A percentile compares a stretch with the other conserved stretches of the same genome.
These are phyloP conservation scores for Tragulus kanchil DNA, from an alignment of 2,113 vertebrate genomes.

Conservation along the genomic window DNA sequence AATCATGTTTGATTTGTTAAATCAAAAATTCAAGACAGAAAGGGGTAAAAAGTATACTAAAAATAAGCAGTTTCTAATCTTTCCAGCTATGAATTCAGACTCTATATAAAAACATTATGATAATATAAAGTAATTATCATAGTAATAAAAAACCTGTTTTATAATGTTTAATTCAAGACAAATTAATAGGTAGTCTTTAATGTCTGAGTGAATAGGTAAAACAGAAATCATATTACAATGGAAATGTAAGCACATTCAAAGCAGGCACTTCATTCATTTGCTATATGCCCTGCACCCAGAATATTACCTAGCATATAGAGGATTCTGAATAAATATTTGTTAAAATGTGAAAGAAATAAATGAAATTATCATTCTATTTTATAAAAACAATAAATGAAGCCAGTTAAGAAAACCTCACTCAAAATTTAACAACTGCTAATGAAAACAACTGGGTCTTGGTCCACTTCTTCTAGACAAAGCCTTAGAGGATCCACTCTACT, in stretches of 20 bases:
- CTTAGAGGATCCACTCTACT: neutral
- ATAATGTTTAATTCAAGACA: neutral
- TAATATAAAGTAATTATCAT: too few relatives aligned
- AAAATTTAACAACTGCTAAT: too few relatives aligned
- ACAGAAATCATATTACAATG: neutral
- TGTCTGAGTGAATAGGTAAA: neutral
- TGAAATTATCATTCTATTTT: neutral
- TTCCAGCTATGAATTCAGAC: neutral
- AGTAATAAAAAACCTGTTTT: neutral
- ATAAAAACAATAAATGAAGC: neutral
- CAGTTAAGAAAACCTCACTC: neutral
- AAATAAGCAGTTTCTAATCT: neutral
- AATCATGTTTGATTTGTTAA: neutral
- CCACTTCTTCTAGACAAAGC: neutral
- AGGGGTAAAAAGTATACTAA: neutral
- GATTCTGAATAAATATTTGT: neutral
- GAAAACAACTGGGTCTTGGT: neutral
- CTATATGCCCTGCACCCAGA: neutral
- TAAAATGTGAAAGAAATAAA: conserved; percentile 19
- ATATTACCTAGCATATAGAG: neutral
- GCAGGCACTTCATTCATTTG: neutral
- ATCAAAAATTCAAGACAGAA: neutral
- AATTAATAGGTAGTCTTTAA: neutral
- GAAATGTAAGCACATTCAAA: neutral
- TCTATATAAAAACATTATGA: neutral